Evolutionary conservation across 2,113 vertebrate species (phyloP).

Genomic region (Chamaea fasciata): DNA sequence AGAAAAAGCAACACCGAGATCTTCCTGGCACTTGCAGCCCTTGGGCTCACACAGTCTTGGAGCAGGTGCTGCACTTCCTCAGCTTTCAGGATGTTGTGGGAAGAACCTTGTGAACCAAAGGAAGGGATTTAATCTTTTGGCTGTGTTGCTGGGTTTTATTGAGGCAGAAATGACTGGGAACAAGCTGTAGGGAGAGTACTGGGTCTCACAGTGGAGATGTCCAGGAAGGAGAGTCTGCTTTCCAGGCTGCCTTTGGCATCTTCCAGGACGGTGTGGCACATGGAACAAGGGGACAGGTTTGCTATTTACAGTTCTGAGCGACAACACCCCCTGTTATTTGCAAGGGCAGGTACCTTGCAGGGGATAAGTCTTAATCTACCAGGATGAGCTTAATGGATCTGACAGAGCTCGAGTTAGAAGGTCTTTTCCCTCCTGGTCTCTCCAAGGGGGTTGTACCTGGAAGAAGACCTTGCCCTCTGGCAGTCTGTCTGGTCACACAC

Average conservation of each 20-base stretch:
- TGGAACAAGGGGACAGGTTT: neutral
- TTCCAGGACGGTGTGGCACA: neutral
- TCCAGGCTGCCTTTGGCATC: neutral
- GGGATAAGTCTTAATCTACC: neutral
- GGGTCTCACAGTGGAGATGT: neutral
- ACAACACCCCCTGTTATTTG: neutral
- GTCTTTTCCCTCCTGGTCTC: neutral
- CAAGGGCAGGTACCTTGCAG: neutral
- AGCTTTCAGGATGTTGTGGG: neutral
- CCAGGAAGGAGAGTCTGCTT: neutral
- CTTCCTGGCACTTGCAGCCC: neutral
- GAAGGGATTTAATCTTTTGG: neutral
- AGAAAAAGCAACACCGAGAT: rapidly evolving
- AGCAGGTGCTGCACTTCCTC: neutral
- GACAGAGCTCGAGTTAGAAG: neutral
- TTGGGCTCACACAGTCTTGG: neutral
- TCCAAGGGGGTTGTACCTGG: neutral
- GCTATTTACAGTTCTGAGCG: neutral
- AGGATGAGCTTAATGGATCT: neutral
- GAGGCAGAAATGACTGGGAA: neutral
- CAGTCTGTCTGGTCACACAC: neutral
- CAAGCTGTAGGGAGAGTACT: neutral
- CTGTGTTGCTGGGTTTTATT: neutral
- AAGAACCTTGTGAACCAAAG: neutral
- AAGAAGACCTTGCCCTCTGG: neutral